These are phyloP conservation scores for Pissodes strobi DNA, from an alignment of 1,140 invertebrate genomes.

Conservation along the genomic window DNA sequence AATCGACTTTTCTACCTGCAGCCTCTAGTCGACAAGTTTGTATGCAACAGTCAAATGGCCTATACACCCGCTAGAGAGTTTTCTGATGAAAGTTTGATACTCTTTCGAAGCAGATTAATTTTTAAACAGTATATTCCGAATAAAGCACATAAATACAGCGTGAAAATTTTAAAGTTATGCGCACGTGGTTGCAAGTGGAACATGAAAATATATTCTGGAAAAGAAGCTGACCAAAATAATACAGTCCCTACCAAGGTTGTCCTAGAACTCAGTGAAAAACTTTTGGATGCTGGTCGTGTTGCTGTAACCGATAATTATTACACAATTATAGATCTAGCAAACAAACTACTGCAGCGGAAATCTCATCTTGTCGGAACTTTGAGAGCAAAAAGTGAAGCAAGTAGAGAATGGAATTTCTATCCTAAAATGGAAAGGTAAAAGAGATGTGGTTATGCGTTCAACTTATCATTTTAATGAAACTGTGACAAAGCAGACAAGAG, in stretches of 20 bases:
- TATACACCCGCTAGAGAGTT: conserved; percentile 6
- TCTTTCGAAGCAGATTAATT: conserved; percentile 49
- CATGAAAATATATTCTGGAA: conserved; percentile 49
- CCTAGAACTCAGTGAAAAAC: too few species aligned
- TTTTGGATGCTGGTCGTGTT: conserved; percentile 44
- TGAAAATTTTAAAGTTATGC: conserved; percentile 53
- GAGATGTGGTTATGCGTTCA: conserved; percentile 49
- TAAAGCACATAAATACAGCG: conserved; percentile 31
- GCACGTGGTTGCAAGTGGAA: conserved; percentile 46
- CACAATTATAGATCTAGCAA: conserved; percentile 51
- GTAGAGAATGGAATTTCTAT: conserved; percentile 40
- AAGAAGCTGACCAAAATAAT: conserved; percentile 6
- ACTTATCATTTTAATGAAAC: conserved; percentile 46
- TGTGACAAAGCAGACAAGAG: conserved; percentile 34
- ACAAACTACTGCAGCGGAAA: conserved; percentile 47
- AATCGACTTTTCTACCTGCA: too few species aligned
- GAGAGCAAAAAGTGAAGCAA: conserved; percentile 30
- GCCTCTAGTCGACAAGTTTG: too few species aligned
- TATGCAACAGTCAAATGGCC: too few species aligned
- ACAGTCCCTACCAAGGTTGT: conserved; percentile 36
- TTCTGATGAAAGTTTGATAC: conserved; percentile 47
- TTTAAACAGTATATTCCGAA: conserved; percentile 9
- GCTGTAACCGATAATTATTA: conserved; percentile 56
- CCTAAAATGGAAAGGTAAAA: conserved; percentile 53
- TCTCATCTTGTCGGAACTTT: conserved; percentile 51